Evolutionary conservation across 1,140 invertebrate genomes (phyloP), one percentile per base, ranked within the genome.

Genomic region (Druon quercuslanigerum): DNA sequence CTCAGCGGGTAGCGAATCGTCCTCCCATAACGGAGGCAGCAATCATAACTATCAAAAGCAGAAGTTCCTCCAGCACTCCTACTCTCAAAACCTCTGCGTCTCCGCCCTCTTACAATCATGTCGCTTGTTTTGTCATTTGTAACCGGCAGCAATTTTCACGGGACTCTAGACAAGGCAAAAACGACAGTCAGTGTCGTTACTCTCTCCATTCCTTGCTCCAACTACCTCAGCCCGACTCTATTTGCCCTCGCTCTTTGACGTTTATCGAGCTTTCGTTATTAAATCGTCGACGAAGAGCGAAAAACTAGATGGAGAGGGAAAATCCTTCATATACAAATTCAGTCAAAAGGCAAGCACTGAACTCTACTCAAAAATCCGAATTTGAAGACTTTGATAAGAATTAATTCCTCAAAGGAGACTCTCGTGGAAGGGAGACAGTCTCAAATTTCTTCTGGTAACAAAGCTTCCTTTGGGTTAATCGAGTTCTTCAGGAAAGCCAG

Each of bases 41-140:
- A 89, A 88, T 89, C 87, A 88, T 88, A 88, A 88, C 87, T 87
- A 88, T 88, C 85, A 88, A 82, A 79, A 87, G 79, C 83, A 88
- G 81, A 88, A 88, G 82, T 86, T 86, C 72, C 82, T 78, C 40
- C 76, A 83, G 74, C 77, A 17, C 70, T 75, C 72, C 70, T 54
- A 20, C 71, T 73, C 25, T 66, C 51, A 54, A 79, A 79, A 81
- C 79, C 79, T 81, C 78, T 73, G 73, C 72, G 79, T 77, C 79
- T 72, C 75, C 80, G 81, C 82, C 82, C 77, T 82, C 86, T 76
- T 83, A 81, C 86, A 86, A 86, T 86, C 83, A 85, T 86, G 80
- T 75, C 82, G 84, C 83, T 88, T 87, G 85, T 88, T 87, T 86
- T 87, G 84, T 82, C 86, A 85, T 87, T 87, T 87, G 84, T 85